A percentile compares a stretch with the other conserved stretches of the same genome.
Evolutionary conservation across 2,797 vertebrate species (phyloP).

Genomic region (Ciconia nigra): DNA sequence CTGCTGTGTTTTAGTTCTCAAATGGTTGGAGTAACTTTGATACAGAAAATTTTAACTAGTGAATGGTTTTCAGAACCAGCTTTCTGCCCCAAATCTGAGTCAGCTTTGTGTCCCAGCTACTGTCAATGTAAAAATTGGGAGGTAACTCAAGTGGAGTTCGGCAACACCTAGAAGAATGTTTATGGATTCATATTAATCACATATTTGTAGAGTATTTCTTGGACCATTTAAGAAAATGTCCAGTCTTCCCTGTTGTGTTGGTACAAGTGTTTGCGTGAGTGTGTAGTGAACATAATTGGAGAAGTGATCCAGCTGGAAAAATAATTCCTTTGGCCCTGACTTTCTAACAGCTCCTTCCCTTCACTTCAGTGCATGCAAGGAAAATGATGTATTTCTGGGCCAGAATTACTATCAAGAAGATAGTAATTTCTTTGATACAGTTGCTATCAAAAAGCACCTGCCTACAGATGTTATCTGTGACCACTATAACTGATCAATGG

Average conservation of each 20-base stretch:
- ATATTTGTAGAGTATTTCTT: neutral
- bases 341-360: neutral
- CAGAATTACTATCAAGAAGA: neutral
- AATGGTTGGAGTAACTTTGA: neutral
- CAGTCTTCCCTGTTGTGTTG: neutral
- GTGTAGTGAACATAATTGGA: neutral
- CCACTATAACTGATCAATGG: neutral
- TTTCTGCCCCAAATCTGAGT: neutral
- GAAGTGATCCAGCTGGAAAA: conserved; percentile 12
- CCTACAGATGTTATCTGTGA: neutral
- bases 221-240: neutral
- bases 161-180: neutral
- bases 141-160: neutral
- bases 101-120: neutral
- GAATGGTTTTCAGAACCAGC: neutral
- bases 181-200: neutral
- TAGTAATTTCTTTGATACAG: neutral
- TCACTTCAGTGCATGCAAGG: neutral
- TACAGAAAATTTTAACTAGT: neutral
- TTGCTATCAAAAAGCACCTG: neutral
- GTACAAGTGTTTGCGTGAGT: neutral
- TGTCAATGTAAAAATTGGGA: rapidly evolving
- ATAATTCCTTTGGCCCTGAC: neutral
- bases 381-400: neutral
- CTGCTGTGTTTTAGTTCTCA: neutral